phyloP scores from a whole-genome alignment of 1,140 invertebrate species.

The Drosophila saltans region DNA sequence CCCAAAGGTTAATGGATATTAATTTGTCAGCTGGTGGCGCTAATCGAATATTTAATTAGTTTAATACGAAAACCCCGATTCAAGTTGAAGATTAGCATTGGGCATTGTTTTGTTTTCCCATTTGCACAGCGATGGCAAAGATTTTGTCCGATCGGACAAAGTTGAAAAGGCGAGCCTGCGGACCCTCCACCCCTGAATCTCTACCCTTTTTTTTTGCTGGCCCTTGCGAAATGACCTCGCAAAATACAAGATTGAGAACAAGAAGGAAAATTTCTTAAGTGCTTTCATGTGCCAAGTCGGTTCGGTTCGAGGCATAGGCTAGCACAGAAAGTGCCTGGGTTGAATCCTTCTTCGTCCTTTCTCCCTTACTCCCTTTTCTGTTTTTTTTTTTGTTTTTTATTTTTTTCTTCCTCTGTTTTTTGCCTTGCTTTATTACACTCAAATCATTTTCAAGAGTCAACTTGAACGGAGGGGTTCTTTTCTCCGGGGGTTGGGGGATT shows the following conservation, averaged over 20 bases:
- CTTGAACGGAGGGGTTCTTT: conserved; percentile 21
- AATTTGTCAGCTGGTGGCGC: conserved; percentile 53
- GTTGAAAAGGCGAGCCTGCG: conserved; percentile 22
- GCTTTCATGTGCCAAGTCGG: conserved; percentile 64
- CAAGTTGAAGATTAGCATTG: conserved; percentile 55
- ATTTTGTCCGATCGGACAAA: conserved; percentile 49
- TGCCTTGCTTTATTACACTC: conserved; percentile 71
- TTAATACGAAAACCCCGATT: conserved; percentile 60
- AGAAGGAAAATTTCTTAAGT: conserved; percentile 77
- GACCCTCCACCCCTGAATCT: background rate
- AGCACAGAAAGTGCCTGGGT: background rate
- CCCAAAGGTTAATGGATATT: conserved; percentile 48
- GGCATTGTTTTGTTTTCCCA: conserved; percentile 33
- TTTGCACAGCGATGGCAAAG: conserved; percentile 20
- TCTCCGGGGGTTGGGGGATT: background rate
- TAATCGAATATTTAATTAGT: conserved; percentile 80
- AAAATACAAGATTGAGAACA: conserved; percentile 75
- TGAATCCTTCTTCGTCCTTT: conserved; percentile 57
- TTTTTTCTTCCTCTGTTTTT: conserved; percentile 7
- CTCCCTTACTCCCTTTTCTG: conserved; percentile 5
- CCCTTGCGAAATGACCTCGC: conserved; percentile 50
- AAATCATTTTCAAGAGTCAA: conserved; percentile 75
- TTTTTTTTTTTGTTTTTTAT: background rate
- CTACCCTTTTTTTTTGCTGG: background rate
- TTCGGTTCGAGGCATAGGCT: background rate